Percentiles rank a stretch among this genome's conserved stretches.
Evolutionary conservation across 2,797 vertebrate species (phyloP).

Genomic region (Ctenopoma kingsleyae): DNA sequence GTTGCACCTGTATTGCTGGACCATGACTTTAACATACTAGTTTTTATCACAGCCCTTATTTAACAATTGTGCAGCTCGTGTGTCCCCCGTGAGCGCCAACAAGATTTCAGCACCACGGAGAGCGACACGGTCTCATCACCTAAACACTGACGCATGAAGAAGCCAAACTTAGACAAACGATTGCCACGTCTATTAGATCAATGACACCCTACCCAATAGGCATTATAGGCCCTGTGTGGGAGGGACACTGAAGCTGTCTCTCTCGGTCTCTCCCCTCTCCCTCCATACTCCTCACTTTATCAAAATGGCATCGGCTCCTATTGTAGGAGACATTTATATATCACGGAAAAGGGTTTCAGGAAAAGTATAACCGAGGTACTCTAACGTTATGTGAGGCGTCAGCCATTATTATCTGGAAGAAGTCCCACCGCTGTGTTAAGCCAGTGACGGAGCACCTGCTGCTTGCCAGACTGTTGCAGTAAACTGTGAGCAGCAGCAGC

Average conservation of each 20-base stretch:
- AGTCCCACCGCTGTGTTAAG: conserved; percentile 74
- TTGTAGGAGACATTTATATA: conserved; percentile 39
- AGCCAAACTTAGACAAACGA: conserved; percentile 14
- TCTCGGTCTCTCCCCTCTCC: not conserved
- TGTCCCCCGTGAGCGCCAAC: not conserved
- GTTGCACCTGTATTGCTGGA: not conserved
- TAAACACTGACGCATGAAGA: not conserved
- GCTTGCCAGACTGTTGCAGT: conserved; percentile 83
- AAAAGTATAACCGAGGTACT: conserved; percentile 54
- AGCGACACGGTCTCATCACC: conserved; percentile 23
- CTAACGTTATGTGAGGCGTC: conserved; percentile 49
- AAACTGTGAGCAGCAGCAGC: conserved; percentile 68
- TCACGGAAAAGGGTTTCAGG: conserved; percentile 54
- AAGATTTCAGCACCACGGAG: conserved; percentile 64
- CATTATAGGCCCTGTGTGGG: conserved; percentile 40
- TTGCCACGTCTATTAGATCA: conserved; percentile 29
- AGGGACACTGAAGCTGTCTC: conserved; percentile 32
- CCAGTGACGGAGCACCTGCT: conserved; percentile 81
- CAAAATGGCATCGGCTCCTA: conserved; percentile 58
- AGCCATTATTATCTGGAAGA: conserved; percentile 75
- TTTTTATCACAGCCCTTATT: not conserved
- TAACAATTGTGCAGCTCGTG: not conserved
- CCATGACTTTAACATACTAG: not conserved
- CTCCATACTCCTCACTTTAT: conserved; percentile 36
- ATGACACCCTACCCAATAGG: conserved; percentile 24